phyloP scores from a whole-genome alignment of 2,113 vertebrate genomes.

The Pseudorasbora parva region DNA sequence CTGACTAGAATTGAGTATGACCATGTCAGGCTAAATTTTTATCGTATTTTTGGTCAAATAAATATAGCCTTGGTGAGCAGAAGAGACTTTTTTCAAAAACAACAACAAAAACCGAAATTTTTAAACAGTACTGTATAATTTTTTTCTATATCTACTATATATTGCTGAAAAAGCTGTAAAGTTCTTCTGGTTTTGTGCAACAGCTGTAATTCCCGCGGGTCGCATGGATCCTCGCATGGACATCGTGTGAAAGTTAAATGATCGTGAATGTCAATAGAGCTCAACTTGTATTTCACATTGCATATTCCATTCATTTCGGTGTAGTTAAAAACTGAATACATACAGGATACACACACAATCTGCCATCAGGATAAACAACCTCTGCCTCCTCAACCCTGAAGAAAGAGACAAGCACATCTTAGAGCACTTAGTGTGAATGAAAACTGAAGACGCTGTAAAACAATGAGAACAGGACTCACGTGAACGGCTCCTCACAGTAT shows the following conservation, averaged over 20 bases:
- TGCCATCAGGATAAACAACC: slow-evolving; percentile 88
- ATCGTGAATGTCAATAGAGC: neutral
- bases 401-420: slow-evolving; percentile 16
- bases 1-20: too few relatives aligned
- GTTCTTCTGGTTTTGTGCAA: neutral
- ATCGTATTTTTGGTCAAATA: neutral
- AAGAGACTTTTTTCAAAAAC: neutral
- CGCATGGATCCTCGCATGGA: neutral
- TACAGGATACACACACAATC: slow-evolving; percentile 83
- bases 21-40: too few relatives aligned
- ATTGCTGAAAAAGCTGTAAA: neutral
- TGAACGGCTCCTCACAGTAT: slow-evolving; percentile 92
- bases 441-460: neutral
- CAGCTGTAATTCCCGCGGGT: neutral
- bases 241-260: neutral
- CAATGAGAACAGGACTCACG: slow-evolving; percentile 74
- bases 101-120: neutral
- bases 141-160: neutral
- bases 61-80: neutral
- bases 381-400: slow-evolving; percentile 89
- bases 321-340: slow-evolving; percentile 58
- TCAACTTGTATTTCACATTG: neutral
- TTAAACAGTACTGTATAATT: neutral
- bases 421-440: neutral
- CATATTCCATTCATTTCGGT: neutral